Evolutionary conservation across 2,113 vertebrate species (phyloP).

Genomic region (Tachycineta bicolor): DNA sequence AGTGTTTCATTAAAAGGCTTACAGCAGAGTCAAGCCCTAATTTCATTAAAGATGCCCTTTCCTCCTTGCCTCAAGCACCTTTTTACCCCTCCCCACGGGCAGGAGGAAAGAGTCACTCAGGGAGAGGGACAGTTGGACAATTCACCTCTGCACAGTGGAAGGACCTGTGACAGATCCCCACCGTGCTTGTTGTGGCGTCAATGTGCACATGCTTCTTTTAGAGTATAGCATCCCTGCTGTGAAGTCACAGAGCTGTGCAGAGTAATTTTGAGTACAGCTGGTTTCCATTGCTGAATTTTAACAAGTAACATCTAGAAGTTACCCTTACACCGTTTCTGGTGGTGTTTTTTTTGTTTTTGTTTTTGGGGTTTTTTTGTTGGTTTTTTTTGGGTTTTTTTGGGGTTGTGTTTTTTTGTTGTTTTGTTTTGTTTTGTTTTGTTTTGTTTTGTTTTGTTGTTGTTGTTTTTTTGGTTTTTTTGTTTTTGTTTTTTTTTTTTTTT

Average conservation of each 20-base stretch:
- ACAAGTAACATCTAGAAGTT: not conserved
- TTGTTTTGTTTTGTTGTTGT: no score
- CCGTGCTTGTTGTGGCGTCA: accelerated
- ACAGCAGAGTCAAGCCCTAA: not conserved
- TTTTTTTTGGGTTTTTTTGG: no score
- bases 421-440: no score
- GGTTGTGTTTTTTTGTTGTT: no score
- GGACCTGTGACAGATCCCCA: not conserved
- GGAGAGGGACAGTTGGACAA: not conserved
- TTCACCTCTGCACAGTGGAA: accelerated
- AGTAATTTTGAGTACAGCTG: not conserved
- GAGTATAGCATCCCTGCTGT: not conserved
- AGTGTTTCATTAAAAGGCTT: not conserved
- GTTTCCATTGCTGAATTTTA: not conserved
- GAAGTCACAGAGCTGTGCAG: not conserved
- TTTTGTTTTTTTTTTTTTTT: not conserved
- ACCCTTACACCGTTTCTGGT: accelerated
- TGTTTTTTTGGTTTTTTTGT: no score
- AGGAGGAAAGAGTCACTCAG: not conserved
- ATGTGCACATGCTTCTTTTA: accelerated
- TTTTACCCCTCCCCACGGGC: not conserved
- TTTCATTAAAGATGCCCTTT: not conserved
- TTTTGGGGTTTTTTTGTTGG: not conserved
- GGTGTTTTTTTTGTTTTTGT: no score
- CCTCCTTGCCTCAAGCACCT: not conserved